Evolutionary conservation across 2,888 invertebrate genomes (phyloP).

Genomic region (Brenthis ino): DNA sequence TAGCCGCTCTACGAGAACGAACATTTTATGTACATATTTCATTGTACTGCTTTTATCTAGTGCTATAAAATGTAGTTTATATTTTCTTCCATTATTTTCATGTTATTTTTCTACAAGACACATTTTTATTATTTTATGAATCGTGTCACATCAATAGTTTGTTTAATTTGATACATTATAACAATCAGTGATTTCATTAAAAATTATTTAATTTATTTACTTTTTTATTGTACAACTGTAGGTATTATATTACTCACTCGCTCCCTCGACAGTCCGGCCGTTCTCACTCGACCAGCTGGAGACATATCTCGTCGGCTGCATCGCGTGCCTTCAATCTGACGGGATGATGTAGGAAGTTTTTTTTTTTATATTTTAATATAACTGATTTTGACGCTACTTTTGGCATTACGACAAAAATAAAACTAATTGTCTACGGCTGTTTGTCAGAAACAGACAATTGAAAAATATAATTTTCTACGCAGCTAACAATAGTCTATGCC

Average conservation of each 20-base stretch:
- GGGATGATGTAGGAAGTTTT: neutral
- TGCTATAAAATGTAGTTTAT: neutral
- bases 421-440: neutral
- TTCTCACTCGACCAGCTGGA: slow-evolving; percentile 87
- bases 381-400: neutral
- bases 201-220: neutral
- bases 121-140: no score
- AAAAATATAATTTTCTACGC: no score
- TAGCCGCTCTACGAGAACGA: slow-evolving; percentile 49
- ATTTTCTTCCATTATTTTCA: neutral
- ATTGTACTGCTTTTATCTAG: neutral
- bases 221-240: neutral
- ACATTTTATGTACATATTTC: neutral
- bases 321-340: slow-evolving; percentile 83
- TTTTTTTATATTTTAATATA: neutral
- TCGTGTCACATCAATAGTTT: no score
- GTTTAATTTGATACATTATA: no score
- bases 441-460: neutral
- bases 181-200: no score
- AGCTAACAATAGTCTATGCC: no score
- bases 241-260: slow-evolving; percentile 54
- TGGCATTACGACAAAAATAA: no score
- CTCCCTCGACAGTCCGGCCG: slow-evolving; percentile 85
- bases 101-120: no score
- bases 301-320: slow-evolving; percentile 93